A percentile compares a stretch with the other conserved stretches of the same genome.
These are phyloP conservation scores for Formica exsecta DNA, from an alignment of 1,140 invertebrate species.

Conservation along the genomic window DNA sequence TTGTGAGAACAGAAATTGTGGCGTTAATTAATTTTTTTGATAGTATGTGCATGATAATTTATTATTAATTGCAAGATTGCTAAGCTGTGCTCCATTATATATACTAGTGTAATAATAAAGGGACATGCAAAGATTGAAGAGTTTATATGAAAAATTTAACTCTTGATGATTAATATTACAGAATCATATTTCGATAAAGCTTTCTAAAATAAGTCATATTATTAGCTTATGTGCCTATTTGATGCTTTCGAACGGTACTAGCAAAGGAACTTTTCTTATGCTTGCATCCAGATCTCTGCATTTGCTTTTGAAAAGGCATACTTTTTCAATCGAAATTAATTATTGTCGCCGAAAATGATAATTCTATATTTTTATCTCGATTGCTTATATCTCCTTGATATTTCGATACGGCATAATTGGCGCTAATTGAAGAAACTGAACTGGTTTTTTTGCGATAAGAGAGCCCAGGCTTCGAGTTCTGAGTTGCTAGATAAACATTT, in stretches of 20 bases:
- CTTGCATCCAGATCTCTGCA: neutral
- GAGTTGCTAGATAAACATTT: conserved; percentile 46
- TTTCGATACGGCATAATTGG: neutral
- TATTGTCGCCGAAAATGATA: neutral
- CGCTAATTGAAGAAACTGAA: conserved; percentile 28
- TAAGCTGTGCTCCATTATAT: conserved; percentile 20
- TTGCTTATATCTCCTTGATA: conserved; percentile 40
- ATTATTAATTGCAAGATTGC: conserved; percentile 32
- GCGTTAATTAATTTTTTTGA: conserved; percentile 20
- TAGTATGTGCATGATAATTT: conserved; percentile 32
- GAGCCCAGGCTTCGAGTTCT: conserved; percentile 32
- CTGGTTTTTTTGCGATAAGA: conserved; percentile 31
- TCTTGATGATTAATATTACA: conserved; percentile 3
- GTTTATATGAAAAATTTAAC: neutral
- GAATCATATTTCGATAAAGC: neutral
- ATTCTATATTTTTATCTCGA: neutral
- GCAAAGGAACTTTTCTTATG: conserved; percentile 24
- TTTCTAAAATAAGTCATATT: conserved; percentile 7
- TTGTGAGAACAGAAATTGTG: neutral
- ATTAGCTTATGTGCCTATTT: conserved; percentile 12
- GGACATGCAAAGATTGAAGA: neutral
- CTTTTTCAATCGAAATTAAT: conserved; percentile 12
- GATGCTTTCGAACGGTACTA: conserved; percentile 7
- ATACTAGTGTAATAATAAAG: neutral
- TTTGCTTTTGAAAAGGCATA: neutral